Evolutionary conservation across 2,888 invertebrate species (phyloP).

Genomic region (Beris chalybata): DNA sequence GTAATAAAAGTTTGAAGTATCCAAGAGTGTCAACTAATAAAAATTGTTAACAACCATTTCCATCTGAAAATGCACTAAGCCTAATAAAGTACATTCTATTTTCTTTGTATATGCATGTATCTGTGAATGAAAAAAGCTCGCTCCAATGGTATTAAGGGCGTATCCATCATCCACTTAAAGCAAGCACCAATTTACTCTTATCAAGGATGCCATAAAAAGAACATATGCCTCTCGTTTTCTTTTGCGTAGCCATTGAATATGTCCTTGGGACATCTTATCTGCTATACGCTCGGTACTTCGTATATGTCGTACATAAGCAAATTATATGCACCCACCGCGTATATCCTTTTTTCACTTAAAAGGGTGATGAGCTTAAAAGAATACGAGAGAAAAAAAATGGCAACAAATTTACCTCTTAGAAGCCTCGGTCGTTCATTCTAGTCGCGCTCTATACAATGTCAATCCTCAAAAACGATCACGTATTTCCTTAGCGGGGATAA

Average conservation of each 20-base stretch:
- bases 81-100: too few relatives aligned
- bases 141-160: constrained; percentile 12
- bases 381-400: constrained; percentile 6
- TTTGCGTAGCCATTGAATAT: constrained; percentile 11
- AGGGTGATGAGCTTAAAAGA: constrained; percentile 26
- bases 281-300: neutral
- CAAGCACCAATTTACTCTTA: constrained; percentile 34
- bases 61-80: too few relatives aligned
- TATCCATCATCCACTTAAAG: constrained; percentile 34
- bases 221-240: constrained; percentile 30
- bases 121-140: neutral
- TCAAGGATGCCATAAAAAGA: constrained; percentile 34
- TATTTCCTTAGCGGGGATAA: constrained; percentile 19
- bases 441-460: neutral
- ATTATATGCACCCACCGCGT: constrained; percentile 20
- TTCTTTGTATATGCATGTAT: too few relatives aligned
- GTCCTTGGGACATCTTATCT: constrained; percentile 23
- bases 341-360: constrained; percentile 17
- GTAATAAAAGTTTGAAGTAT: too few relatives aligned
- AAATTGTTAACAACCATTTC: too few relatives aligned
- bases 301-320: constrained; percentile 13
- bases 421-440: constrained; percentile 5
- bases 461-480: constrained; percentile 28
- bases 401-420: neutral
- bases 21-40: too few relatives aligned